Evolutionary conservation across 2,888 invertebrate genomes (phyloP), one percentile per base, ranked within the genome.

Genomic region (Sympetrum striolatum): DNA sequence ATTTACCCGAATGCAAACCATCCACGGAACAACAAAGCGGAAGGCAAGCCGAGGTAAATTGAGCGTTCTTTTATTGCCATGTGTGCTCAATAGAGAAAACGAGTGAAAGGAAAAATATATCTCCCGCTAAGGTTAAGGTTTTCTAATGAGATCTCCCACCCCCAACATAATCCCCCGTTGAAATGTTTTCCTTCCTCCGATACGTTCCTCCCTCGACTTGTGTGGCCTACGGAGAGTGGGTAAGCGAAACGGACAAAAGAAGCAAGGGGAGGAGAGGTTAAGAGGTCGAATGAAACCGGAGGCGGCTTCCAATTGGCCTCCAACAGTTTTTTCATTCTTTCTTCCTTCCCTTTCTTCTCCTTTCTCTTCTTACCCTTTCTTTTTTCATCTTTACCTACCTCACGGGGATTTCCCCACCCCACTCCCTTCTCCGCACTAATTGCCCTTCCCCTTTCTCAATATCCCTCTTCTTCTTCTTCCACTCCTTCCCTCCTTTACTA

Each of bases 281-380:
- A 82, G 82, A 82, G 82, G 82, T 82, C 82, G 82, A 82, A 82
- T 82, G 82, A 82, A 82, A 82, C 82, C 82, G 58, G 82, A 82
- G 82, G 82, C 82, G 82, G 82, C 82, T 82, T 82, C 82, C 82
- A 82, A 82, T 82, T 82, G 82, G 82, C 82, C 82, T 82, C 82
- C 82, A 82, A 82, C 82, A 82, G 82, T 82, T 82, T 82, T 82
- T 81, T 82, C 44, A 44, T 44, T 44, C 44, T 44, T 53, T 53
- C 35, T 22, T 53, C 58, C 58, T 60, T 48, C 58, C 25, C 53
- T 44, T 44, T 44, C 53, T 82, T 53, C 22, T 35, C 15, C 12
- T 53, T 58, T 35, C 18, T 35, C 35, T 60, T 18, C 58, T 58
- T 53, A 18, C 35, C 53, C 35, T 35, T 25, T 64, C 64, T 22